phyloP scores from a whole-genome alignment of 2,797 vertebrate genomes.

The Cryptoblepharus egeriae region DNA sequence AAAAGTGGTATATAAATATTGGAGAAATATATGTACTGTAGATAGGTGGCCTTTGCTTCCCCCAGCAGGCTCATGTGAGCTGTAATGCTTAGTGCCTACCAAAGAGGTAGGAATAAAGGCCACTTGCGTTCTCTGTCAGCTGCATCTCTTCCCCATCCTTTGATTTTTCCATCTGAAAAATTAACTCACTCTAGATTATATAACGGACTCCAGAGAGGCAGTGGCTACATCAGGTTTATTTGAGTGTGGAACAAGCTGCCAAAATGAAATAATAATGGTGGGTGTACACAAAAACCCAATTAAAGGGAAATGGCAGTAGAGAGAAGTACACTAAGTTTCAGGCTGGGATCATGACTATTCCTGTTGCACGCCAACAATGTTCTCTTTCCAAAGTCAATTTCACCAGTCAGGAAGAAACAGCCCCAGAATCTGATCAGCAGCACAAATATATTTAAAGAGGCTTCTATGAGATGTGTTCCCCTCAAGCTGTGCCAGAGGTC shows the following conservation, averaged over 20 bases:
- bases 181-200: constrained; percentile 51
- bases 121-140: background rate
- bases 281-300: constrained; percentile 58
- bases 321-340: constrained; percentile 39
- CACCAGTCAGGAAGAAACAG: background rate
- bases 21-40: no score
- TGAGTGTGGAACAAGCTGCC: constrained; percentile 46
- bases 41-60: background rate
- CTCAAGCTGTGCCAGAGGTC: background rate
- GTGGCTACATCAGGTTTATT: constrained; percentile 42
- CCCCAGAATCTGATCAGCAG: background rate
- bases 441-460: background rate
- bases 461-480: background rate
- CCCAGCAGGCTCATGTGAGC: background rate
- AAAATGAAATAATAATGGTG: constrained; percentile 40
- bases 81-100: background rate
- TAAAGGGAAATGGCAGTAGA: constrained; percentile 47
- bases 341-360: constrained; percentile 29
- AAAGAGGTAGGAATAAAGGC: background rate
- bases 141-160: constrained; percentile 29
- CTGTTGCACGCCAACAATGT: constrained; percentile 25
- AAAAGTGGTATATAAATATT: no score
- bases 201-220: constrained; percentile 56
- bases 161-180: constrained; percentile 48
- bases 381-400: background rate